phyloP scores from a whole-genome alignment of 2,797 vertebrate species.

The Ctenochaetus hawaiiensis region DNA sequence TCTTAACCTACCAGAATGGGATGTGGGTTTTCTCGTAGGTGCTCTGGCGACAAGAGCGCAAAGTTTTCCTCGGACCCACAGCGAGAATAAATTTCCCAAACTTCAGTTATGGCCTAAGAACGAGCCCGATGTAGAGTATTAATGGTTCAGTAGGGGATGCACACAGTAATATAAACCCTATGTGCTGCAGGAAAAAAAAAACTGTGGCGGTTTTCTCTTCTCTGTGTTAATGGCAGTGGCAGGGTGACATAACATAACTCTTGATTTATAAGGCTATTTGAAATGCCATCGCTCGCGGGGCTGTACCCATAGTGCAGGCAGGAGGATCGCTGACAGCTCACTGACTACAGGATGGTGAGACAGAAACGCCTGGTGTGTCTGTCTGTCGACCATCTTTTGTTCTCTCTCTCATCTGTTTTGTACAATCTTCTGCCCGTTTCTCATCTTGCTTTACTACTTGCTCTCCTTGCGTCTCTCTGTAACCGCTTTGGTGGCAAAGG shows the following conservation, averaged over 20 bases:
- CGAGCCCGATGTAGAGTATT: constrained; percentile 58
- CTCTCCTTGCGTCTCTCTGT: constrained; percentile 39
- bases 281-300: constrained; percentile 82
- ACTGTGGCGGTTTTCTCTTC: constrained; percentile 72
- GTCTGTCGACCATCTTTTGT: constrained; percentile 68
- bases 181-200: constrained; percentile 46
- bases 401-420: constrained; percentile 61
- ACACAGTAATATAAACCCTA: constrained; percentile 71
- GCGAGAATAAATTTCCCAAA: constrained; percentile 62
- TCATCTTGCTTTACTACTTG: constrained; percentile 40
- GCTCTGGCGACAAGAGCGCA: constrained; percentile 30
- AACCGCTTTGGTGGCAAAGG: constrained; percentile 42
- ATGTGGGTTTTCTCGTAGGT: constrained; percentile 28
- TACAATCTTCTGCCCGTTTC: constrained; percentile 39
- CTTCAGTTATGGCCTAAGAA: constrained; percentile 62
- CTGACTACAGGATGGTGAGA: constrained; percentile 78
- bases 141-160: constrained; percentile 78
- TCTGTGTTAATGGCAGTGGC: constrained; percentile 82
- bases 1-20: constrained; percentile 59
- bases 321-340: constrained; percentile 80
- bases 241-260: constrained; percentile 84
- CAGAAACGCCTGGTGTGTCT: constrained; percentile 67
- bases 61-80: constrained; percentile 52
- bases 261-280: constrained; percentile 87
- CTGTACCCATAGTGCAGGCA: constrained; percentile 72